Percentiles rank a stretch among this genome's conserved stretches.
Evolutionary conservation across 2,888 invertebrate species (phyloP).

Genomic region (Patella pellucida): DNA sequence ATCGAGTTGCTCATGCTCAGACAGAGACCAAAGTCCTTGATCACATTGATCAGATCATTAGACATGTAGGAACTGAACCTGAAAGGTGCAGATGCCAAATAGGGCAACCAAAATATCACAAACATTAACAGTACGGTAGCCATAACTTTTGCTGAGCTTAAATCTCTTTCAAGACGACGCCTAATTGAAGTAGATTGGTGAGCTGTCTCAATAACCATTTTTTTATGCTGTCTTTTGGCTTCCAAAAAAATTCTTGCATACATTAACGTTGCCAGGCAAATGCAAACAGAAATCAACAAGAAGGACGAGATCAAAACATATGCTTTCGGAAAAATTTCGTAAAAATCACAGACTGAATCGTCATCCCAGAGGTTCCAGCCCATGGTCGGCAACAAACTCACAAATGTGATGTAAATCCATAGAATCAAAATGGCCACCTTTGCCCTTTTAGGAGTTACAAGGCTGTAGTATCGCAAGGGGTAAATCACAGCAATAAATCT

Average conservation of each 20-base stretch:
- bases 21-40: conserved; percentile 37
- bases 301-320: conserved; percentile 36
- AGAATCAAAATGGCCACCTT: conserved; percentile 28
- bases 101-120: conserved; percentile 47
- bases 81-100: conserved; percentile 37
- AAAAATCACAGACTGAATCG: conserved; percentile 39
- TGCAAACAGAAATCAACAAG: conserved; percentile 30
- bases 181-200: conserved; percentile 1
- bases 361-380: conserved; percentile 38
- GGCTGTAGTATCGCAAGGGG: conserved; percentile 36
- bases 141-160: conserved; percentile 36
- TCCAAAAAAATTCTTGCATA: conserved; percentile 38
- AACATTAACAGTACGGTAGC: conserved; percentile 41
- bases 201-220: conserved; percentile 16
- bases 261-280: conserved; percentile 29
- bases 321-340: conserved; percentile 31
- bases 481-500: conserved; percentile 44
- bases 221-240: conserved; percentile 27
- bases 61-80: conserved; percentile 32
- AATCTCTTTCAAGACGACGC: conserved; percentile 23
- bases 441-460: conserved; percentile 34
- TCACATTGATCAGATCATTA: conserved; percentile 32
- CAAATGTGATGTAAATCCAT: conserved; percentile 37
- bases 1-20: conserved; percentile 37
- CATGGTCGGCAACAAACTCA: conserved; percentile 37